Base-by-base conservation (phyloP, 1,140 invertebrate genomes). In the Drosophila simulans region DNA sequence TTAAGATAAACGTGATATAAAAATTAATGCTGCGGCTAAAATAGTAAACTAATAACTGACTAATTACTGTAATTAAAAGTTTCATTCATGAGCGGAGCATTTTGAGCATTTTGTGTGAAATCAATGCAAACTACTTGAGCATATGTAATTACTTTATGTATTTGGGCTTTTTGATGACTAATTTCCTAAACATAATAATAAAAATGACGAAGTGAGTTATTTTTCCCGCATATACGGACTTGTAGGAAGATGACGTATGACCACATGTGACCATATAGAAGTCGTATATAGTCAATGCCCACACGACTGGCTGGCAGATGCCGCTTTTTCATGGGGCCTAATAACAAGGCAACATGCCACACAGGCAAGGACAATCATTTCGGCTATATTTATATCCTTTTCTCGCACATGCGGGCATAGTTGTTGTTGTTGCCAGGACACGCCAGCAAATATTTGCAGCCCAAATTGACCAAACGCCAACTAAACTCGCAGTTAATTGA, bases 261-360 rank as follows among this genome's bases (percentile, higher is more conserved):
- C 20, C 27, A 43, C 57, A 81, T 72, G 48, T 52, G 60, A 77
- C 31, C 53, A 63, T 46, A 62, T 64, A 63, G 71, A 55, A 80
- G 27, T 72, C 37, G 57, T 85, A 88, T 86, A 75, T 86, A 72
- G 75, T 74, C 79, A 76, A 49, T 79, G 83, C 52, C 66, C 78
- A 86, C 52, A 55, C 69, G 49, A n/a, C 40, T 15, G 40, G 54
- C 62, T 52, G 65, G 34, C 64, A 82, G 75, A 69, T 77, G 74
- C 82, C 69, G 52, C 59, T 72, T 84, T 84, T 71, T 72, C 54
- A 65, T 74, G 52, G 31, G 53, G 53, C 43, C 42, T 80, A 77
- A 80, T 73, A 85, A 86, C 54, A 81, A 75, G 65, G 79, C 80
- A 71, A 78, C 69, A 69, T 68, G 40, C 63, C 68, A 64, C 71